phyloP scores from a whole-genome alignment of 1,140 invertebrate species.

The Sminthurides bifidus region DNA sequence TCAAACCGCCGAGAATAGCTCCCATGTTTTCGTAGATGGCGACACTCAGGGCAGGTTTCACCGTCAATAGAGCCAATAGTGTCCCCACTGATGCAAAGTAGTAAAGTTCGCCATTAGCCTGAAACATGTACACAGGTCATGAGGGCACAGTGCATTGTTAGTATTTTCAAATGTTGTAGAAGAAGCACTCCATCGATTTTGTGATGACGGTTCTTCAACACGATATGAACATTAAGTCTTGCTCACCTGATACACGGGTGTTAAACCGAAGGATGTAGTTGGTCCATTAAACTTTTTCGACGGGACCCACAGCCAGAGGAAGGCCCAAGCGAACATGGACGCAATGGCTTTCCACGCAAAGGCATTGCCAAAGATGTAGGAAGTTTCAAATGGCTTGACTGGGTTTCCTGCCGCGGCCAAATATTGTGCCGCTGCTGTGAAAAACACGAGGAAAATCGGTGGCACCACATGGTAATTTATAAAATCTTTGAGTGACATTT shows the following conservation, averaged over 20 bases:
- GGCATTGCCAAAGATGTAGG: constrained; percentile 32
- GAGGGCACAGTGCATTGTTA: no score
- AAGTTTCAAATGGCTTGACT: constrained; percentile 8
- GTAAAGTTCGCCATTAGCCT: constrained; percentile 45
- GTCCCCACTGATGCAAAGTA: constrained; percentile 39
- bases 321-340: constrained; percentile 34
- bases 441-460: constrained; percentile 36
- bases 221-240: constrained; percentile 1
- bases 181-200: background rate
- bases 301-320: constrained; percentile 38
- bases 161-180: background rate
- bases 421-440: constrained; percentile 35
- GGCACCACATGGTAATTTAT: constrained; percentile 35
- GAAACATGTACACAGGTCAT: constrained; percentile 14
- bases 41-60: constrained; percentile 32
- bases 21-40: constrained; percentile 41
- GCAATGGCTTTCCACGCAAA: constrained; percentile 36
- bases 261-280: constrained; percentile 40
- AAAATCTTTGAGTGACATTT: constrained; percentile 1
- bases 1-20: constrained; percentile 42
- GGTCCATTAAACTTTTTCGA: constrained; percentile 41
- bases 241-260: constrained; percentile 40
- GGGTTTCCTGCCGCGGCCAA: constrained; percentile 34
- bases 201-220: background rate
- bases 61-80: constrained; percentile 34